A percentile compares a stretch with the other conserved stretches of the same genome.
Conservation (phyloP, 2,888 invertebrate genomes). For the Zygaena filipendulae region DNA sequence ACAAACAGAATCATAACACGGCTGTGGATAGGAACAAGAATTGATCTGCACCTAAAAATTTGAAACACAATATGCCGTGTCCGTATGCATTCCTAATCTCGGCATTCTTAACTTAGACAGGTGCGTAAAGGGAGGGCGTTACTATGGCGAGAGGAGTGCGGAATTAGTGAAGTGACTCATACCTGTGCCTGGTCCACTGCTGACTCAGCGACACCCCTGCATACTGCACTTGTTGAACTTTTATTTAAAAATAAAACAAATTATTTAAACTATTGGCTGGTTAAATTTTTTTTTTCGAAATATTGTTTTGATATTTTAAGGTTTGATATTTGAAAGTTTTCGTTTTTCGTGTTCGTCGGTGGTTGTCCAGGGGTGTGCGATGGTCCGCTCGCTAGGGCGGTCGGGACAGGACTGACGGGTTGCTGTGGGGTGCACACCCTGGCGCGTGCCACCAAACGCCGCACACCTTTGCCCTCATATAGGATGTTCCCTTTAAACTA, state of each 20-base stretch:
- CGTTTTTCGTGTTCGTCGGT: slow-evolving; percentile 12
- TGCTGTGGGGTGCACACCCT: slow-evolving; percentile 41
- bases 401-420: slow-evolving; percentile 47
- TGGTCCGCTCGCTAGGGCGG: slow-evolving; percentile 49
- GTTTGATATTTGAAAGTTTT: slow-evolving; percentile 20
- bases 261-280: slow-evolving; percentile 14
- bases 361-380: slow-evolving; percentile 47
- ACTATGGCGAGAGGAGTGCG: slow-evolving; percentile 60
- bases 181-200: slow-evolving; percentile 50
- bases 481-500: slow-evolving; percentile 25
- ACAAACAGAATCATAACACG: no score
- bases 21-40: no score
- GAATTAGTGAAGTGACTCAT: slow-evolving; percentile 50
- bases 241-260: slow-evolving; percentile 17
- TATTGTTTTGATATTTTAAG: slow-evolving; percentile 9
- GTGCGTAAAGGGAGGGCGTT: slow-evolving; percentile 47
- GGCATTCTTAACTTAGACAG: slow-evolving; percentile 17
- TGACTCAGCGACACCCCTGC: slow-evolving; percentile 56
- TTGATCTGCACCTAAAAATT: no score
- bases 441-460: slow-evolving; percentile 45
- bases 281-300: slow-evolving; percentile 7
- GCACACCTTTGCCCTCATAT: slow-evolving; percentile 31
- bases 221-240: slow-evolving; percentile 22
- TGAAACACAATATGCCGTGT: no score
- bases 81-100: no score